Evolutionary conservation across 2,113 vertebrate species (phyloP), one percentile per base, ranked within the genome.

Genomic region (Eira barbara): DNA sequence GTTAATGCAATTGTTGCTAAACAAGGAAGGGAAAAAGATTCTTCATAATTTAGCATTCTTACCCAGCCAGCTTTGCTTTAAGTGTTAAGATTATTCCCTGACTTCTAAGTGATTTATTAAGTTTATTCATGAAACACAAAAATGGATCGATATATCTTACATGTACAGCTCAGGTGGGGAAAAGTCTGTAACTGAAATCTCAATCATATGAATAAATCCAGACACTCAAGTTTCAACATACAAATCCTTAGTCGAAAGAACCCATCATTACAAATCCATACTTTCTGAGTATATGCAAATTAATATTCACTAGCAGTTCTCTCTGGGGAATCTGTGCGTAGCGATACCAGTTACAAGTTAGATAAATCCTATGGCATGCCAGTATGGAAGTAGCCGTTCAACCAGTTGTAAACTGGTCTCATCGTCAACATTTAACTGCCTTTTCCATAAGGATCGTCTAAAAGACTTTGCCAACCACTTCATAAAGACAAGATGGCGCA

Each of bases 401-500:
- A 69, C 45, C 29, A 79, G 31, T 61, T 91, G 9, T 65, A 87
- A 81, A 97, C 63, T 74, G 63, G 47, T 86, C n/a, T 67, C 67
- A 92, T 0, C 49, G 74, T 55, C 69, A 79, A 79, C 21, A 92
- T 69, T 52, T 83, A 55, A 67, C 34, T 21, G 90, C 87, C 34
- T 88, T 88, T 96, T 71, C 87, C 27, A 57, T 7, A 84, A 78
- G 69, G 39, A 85, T 2, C 49, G 45, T 59, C 36, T 25, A 85
- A 71, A 47, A 92, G 36, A 80, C 55, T 52, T 36, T 86, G 45
- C 67, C 74, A 94, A 52, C 23, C 27, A 73, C 79, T 97, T 93
- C 42, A 18, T 96, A 63, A 95, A 90, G 80, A 94, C 91, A 93
- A 96, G 93, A 92, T 71, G 69, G 4, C 76, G 74, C 45, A 87